phyloP scores from a whole-genome alignment of 2,113 vertebrate genomes.

The Fulmarus glacialis region DNA sequence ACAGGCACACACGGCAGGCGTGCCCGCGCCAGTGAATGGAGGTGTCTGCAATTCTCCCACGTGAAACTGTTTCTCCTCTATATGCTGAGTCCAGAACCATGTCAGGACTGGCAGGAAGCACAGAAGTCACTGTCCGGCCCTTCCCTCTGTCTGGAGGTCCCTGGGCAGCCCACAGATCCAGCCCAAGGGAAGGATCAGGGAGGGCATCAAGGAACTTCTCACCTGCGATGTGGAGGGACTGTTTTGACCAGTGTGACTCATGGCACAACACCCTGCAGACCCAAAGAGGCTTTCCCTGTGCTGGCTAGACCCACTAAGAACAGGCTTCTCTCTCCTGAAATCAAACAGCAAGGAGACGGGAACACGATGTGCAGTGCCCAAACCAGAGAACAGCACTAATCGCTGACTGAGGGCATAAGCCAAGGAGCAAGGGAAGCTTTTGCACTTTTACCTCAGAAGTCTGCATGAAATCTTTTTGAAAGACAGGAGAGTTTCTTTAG shows the following conservation, averaged over 20 bases:
- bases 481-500: not conserved
- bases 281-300: not conserved
- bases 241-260: not conserved
- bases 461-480: not conserved
- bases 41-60: not conserved
- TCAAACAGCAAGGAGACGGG: not conserved
- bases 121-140: not conserved
- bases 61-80: not conserved
- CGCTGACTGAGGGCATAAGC: rapidly evolving
- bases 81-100: not conserved
- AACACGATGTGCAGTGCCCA: not conserved
- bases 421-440: not conserved
- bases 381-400: not conserved
- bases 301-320: not conserved
- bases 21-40: rapidly evolving
- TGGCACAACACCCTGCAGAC: not conserved
- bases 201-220: not conserved
- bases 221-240: rapidly evolving
- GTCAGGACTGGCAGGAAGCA: not conserved
- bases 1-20: rapidly evolving
- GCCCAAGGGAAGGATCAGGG: not conserved
- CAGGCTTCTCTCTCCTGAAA: not conserved
- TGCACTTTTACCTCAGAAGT: not conserved
- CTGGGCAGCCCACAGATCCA: not conserved
- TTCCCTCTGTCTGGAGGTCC: not conserved